Conservation (phyloP, 2,797 vertebrate species). For the Intellagama lesueurii region DNA sequence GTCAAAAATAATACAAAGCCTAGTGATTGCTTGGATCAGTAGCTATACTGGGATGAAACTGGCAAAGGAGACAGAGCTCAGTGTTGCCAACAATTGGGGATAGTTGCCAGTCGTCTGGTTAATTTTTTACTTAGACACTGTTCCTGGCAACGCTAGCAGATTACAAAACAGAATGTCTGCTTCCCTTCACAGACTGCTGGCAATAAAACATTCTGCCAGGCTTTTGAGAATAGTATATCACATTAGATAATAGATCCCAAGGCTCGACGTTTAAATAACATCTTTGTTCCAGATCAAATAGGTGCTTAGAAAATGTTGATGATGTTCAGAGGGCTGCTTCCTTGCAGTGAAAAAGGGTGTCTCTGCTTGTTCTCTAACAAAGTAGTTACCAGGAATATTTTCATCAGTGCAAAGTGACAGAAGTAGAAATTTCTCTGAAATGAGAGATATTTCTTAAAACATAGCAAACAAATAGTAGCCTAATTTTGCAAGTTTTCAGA, state of each 20-base stretch:
- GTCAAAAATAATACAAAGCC: neutral
- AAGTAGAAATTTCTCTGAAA: neutral
- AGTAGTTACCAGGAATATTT: neutral
- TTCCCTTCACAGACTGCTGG: neutral
- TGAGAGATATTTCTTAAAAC: neutral
- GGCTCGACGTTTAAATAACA: neutral
- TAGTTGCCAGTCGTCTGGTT: slow-evolving; percentile 20
- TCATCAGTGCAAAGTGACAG: neutral
- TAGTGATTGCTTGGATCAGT: neutral
- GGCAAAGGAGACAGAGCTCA: neutral
- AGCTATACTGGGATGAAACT: neutral
- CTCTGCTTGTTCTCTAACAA: neutral
- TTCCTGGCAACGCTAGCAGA: slow-evolving; percentile 9
- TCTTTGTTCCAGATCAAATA: neutral
- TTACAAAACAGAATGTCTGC: slow-evolving; percentile 21
- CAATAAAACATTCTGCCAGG: neutral
- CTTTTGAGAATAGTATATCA: slow-evolving; percentile 6
- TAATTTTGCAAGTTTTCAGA: neutral
- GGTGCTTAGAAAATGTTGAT: slow-evolving; percentile 31
- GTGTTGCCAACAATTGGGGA: slow-evolving; percentile 7
- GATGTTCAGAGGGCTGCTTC: neutral
- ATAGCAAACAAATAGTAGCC: neutral
- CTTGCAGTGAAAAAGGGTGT: neutral
- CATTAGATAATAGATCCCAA: slow-evolving; percentile 27
- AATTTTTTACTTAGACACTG: slow-evolving; percentile 17